phyloP scores from a whole-genome alignment of 2,888 invertebrate species.

The Chymomyza caudatula region DNA sequence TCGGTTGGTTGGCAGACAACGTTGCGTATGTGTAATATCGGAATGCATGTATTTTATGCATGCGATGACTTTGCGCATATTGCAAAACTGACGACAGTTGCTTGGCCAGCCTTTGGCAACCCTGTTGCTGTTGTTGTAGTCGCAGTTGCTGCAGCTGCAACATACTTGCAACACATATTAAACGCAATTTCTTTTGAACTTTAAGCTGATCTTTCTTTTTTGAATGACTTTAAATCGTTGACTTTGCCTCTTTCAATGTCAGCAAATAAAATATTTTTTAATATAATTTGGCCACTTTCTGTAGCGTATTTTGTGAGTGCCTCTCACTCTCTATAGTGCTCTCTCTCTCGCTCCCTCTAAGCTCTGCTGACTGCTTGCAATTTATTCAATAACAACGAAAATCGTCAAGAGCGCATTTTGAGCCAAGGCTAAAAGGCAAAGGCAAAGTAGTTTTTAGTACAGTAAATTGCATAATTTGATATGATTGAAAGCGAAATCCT shows the following conservation, averaged over 20 bases:
- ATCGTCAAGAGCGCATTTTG: background rate
- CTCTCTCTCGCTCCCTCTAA: background rate
- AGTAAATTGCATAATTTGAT: conserved; percentile 6
- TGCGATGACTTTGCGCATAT: background rate
- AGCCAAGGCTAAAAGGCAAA: conserved; percentile 13
- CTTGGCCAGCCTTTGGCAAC: conserved; percentile 25
- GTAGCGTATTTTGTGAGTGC: background rate
- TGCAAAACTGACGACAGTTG: conserved; percentile 21
- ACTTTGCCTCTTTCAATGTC: background rate
- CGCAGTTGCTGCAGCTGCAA: background rate
- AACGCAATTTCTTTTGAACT: conserved; percentile 34
- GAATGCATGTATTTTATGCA: conserved; percentile 6
- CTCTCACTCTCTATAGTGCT: too few relatives aligned
- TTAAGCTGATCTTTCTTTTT: conserved; percentile 12
- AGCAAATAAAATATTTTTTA: conserved; percentile 9
- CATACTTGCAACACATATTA: conserved; percentile 25
- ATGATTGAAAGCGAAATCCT: conserved; percentile 3
- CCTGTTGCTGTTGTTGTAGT: background rate
- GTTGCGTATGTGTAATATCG: conserved; percentile 56
- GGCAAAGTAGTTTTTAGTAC: background rate
- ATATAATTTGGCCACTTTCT: background rate
- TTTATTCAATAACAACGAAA: conserved; percentile 4
- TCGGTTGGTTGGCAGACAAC: conserved; percentile 15
- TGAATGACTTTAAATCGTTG: conserved; percentile 20
- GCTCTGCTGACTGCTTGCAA: background rate